phyloP scores from a whole-genome alignment of 2,113 vertebrate species.

The Megaceryle maxima region DNA sequence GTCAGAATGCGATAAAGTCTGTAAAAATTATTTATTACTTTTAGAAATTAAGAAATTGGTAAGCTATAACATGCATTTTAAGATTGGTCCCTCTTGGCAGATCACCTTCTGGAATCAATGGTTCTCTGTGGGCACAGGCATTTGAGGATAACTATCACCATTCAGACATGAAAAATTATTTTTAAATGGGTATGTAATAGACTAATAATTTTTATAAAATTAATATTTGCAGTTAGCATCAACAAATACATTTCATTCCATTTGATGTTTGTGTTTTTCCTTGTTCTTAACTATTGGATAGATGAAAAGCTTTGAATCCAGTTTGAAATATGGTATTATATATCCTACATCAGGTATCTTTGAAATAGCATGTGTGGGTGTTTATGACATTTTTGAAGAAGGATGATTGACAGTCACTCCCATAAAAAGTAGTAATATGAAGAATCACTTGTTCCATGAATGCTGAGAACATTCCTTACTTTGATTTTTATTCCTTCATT shows the following conservation, averaged over 20 bases:
- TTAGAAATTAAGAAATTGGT: neutral
- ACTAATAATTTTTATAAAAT: constrained; percentile 28
- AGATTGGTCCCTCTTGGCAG: neutral
- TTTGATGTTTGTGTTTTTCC: constrained; percentile 66
- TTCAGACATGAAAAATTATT: neutral
- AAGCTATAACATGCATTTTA: neutral
- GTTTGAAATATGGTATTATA: constrained; percentile 69
- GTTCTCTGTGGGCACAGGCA: neutral
- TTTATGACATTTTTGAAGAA: constrained; percentile 60
- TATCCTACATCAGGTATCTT: constrained; percentile 59
- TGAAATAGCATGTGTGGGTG: constrained; percentile 57
- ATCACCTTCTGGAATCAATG: neutral
- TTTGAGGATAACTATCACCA: neutral
- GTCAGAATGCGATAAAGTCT: neutral
- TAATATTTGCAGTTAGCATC: constrained; percentile 22
- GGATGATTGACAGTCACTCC: constrained; percentile 52
- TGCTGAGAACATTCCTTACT: constrained; percentile 1
- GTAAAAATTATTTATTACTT: neutral
- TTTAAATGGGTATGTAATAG: neutral
- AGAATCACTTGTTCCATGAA: constrained; percentile 40
- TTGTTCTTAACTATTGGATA: constrained; percentile 69
- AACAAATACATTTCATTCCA: constrained; percentile 61
- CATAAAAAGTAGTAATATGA: constrained; percentile 56
- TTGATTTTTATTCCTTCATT: constrained; percentile 1
- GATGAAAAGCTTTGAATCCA: constrained; percentile 69